phyloP scores from a whole-genome alignment of 2,797 vertebrate genomes.

The Chaetodon trifasciatus region DNA sequence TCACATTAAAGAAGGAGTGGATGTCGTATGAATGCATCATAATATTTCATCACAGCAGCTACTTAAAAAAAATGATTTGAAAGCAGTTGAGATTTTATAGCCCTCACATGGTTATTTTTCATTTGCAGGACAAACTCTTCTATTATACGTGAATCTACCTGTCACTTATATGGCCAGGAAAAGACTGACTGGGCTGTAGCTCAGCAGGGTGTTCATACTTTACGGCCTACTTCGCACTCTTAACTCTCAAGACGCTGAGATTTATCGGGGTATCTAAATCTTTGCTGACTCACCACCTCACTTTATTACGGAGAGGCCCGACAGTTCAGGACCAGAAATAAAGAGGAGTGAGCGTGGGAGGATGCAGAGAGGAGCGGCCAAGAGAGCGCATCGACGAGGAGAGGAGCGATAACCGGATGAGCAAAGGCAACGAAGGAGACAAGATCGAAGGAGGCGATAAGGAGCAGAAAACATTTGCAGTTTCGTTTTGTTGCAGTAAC shows the following conservation, averaged over 20 bases:
- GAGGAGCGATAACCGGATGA: slow-evolving; percentile 4
- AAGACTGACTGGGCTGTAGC: slow-evolving; percentile 33
- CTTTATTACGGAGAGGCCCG: slow-evolving; percentile 40
- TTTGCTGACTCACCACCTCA: slow-evolving; percentile 63
- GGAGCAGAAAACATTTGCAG: slow-evolving; percentile 8
- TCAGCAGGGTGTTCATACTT: slow-evolving; percentile 43
- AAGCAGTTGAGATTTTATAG: background rate
- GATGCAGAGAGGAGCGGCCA: background rate
- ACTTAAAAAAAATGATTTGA: background rate
- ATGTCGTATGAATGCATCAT: background rate
- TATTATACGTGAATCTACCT: slow-evolving; percentile 34
- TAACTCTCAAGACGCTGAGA: slow-evolving; percentile 37
- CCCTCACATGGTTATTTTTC: background rate
- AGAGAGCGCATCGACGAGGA: background rate
- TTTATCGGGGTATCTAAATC: slow-evolving; percentile 53
- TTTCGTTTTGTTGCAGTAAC: slow-evolving; percentile 41
- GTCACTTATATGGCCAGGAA: slow-evolving; percentile 18
- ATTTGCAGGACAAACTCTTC: slow-evolving; percentile 27
- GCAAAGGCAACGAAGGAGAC: slow-evolving; percentile 1
- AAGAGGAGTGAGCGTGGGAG: slow-evolving; percentile 18
- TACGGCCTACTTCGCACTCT: slow-evolving; percentile 41
- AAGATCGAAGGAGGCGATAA: background rate
- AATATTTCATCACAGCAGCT: background rate
- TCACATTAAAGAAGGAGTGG: slow-evolving; percentile 6
- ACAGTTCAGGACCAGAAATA: slow-evolving; percentile 35